Conservation (phyloP, 2,113 vertebrate genomes). For the Rhombomys opimus region DNA sequence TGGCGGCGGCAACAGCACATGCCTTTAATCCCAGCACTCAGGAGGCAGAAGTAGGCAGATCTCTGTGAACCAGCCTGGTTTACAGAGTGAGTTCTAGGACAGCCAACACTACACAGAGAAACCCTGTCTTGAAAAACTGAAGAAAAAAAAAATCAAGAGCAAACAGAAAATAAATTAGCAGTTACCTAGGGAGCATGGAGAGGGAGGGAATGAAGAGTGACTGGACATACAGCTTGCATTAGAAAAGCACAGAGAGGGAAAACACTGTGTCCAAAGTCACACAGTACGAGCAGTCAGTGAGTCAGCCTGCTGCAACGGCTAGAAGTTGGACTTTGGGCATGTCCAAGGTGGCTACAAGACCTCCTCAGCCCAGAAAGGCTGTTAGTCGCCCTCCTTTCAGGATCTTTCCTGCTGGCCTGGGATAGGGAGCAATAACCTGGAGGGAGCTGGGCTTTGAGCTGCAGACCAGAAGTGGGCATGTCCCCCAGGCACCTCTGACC, state of each 20-base stretch:
- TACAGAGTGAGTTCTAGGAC: background rate
- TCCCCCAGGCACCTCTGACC: slow-evolving; percentile 59
- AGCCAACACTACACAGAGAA: background rate
- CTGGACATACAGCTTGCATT: background rate
- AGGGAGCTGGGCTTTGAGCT: background rate
- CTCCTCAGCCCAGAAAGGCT: background rate
- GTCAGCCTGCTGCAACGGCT: background rate
- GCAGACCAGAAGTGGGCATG: background rate
- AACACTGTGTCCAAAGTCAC: background rate
- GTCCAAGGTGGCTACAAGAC: background rate
- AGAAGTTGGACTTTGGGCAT: background rate
- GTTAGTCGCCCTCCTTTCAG: background rate
- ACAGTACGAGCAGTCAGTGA: background rate
- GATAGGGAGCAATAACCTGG: no score
- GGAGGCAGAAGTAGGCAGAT: background rate
- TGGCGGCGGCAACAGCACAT: background rate
- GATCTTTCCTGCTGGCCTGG: background rate
- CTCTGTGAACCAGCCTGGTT: background rate
- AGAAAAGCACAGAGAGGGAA: background rate
- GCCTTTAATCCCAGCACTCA: background rate
- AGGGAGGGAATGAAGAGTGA: background rate
- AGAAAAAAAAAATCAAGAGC: background rate
- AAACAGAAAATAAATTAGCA: background rate
- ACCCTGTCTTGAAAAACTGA: background rate
- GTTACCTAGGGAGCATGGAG: background rate